Evolutionary conservation across 2,888 invertebrate genomes (phyloP), one percentile per base, ranked within the genome.

Genomic region (Drosophila ustulata): DNA sequence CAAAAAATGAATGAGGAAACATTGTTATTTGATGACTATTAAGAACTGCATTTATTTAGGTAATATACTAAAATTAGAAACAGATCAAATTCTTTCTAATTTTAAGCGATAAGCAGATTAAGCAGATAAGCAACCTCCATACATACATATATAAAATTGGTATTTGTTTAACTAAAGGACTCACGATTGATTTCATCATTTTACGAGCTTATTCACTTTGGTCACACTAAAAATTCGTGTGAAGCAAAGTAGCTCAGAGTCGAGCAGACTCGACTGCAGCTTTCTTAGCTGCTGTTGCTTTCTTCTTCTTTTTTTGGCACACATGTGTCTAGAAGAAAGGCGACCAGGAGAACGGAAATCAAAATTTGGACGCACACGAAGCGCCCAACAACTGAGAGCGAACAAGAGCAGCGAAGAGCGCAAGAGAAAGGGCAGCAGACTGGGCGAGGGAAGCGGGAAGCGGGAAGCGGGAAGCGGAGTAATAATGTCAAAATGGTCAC

Each of bases 401-500:
- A 25, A 25, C 25, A 9, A 18, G 11, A 52, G 30, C 9, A 4
- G 30, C 25, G 26, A 8, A 25, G 45, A 49, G 30, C 7, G 32
- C 23, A 9, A 3, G 13, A 37, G 55, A 0, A 23, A 7, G 9
- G 5, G 6, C 18, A 2, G 18, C 18, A 18, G 18, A 18, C 1
- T 18, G 18, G 18, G 18, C 1, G 49, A 3, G 45, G 3, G 6
- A 11, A 7, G 2, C n/a, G 37, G 41, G 59, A 25, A 2, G 49
- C 4, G 45, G 3, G 6, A 11, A 7, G 2, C n/a, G 37, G 41
- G 59, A n/a, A 25, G 51, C 18, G 11, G 46, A 61, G 66, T 65
- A 85, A 82, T 86, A 74, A 80, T 71, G 83, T 83, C 79, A 73
- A 81, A 82, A 86, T 71, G 77, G 84, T 84, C 84, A 87, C 87